phyloP scores from a whole-genome alignment of 2,888 invertebrate species.

The Leucophora obtusa region DNA sequence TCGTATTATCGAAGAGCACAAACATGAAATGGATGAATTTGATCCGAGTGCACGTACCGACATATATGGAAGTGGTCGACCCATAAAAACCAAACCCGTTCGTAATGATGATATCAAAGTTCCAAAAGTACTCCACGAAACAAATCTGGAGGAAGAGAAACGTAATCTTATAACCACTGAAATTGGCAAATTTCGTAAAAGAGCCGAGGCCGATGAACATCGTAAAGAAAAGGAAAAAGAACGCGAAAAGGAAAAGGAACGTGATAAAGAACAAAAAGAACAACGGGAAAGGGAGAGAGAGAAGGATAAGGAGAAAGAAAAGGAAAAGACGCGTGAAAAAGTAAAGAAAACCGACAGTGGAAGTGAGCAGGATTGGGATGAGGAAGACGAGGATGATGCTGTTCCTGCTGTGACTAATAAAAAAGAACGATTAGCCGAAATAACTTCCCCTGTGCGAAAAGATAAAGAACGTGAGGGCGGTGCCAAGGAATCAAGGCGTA shows the following conservation, averaged over 20 bases:
- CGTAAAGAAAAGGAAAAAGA: conserved; percentile 80
- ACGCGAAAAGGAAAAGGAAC: conserved; percentile 74
- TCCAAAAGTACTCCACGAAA: conserved; percentile 85
- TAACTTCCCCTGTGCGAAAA: conserved; percentile 71
- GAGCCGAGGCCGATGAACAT: conserved; percentile 81
- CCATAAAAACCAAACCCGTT: conserved; percentile 68
- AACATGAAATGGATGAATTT: conserved; percentile 75
- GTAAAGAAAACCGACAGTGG: conserved; percentile 72
- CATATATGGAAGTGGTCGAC: conserved; percentile 69
- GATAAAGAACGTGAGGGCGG: conserved; percentile 69
- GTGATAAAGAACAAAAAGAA: conserved; percentile 75
- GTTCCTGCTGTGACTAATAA: conserved; percentile 35
- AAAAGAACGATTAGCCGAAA: conserved; percentile 70
- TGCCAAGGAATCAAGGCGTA: conserved; percentile 49
- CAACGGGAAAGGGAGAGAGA: conserved; percentile 62
- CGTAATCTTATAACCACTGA: conserved; percentile 97
- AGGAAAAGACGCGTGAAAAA: conserved; percentile 78
- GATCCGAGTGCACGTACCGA: conserved; percentile 69
- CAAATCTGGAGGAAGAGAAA: conserved; percentile 97
- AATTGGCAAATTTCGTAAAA: conserved; percentile 98
- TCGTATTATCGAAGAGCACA: conserved; percentile 89
- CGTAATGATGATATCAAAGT: conserved; percentile 75
- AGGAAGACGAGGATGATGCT: conserved; percentile 61
- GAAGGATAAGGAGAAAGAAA: conserved; percentile 80
- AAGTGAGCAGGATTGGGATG: conserved; percentile 69